Evolutionary conservation across 2,888 invertebrate species (phyloP).

Genomic region (Pinctada fucata): DNA sequence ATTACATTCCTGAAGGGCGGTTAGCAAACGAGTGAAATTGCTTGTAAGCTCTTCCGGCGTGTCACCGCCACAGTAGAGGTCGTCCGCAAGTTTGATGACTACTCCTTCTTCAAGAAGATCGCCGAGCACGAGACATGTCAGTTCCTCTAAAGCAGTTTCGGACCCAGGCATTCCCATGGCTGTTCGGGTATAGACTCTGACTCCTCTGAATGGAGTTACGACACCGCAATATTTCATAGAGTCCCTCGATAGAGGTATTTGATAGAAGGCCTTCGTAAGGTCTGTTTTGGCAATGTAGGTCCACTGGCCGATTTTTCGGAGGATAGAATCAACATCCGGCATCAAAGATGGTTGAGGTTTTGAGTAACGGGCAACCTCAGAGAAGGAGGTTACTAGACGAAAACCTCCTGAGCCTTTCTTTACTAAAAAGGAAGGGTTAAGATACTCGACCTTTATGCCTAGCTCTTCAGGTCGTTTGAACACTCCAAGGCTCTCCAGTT

Average conservation of each 20-base stretch:
- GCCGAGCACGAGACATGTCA: constrained; percentile 44
- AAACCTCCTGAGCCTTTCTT: constrained; percentile 47
- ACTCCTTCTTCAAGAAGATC: constrained; percentile 39
- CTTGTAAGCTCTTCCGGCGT: too few species aligned
- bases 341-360: constrained; percentile 47
- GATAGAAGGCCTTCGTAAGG: constrained; percentile 43
- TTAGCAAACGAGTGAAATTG: too few species aligned
- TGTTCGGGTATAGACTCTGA: constrained; percentile 38
- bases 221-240: constrained; percentile 41
- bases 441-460: constrained; percentile 49
- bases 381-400: constrained; percentile 53
- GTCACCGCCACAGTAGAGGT: too few species aligned
- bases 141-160: constrained; percentile 44
- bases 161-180: constrained; percentile 51
- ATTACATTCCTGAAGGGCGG: not conserved
- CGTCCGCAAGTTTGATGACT: not conserved
- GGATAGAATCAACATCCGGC: constrained; percentile 39
- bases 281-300: constrained; percentile 44
- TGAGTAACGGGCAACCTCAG: constrained; percentile 50
- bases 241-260: constrained; percentile 40
- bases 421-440: constrained; percentile 58
- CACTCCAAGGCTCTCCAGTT: constrained; percentile 51
- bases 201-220: constrained; percentile 41
- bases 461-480: too few species aligned
- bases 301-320: constrained; percentile 41